Evolutionary conservation across 2,888 invertebrate species (phyloP), one percentile per base, ranked within the genome.

Genomic region (Drosophila subsilvestris): DNA sequence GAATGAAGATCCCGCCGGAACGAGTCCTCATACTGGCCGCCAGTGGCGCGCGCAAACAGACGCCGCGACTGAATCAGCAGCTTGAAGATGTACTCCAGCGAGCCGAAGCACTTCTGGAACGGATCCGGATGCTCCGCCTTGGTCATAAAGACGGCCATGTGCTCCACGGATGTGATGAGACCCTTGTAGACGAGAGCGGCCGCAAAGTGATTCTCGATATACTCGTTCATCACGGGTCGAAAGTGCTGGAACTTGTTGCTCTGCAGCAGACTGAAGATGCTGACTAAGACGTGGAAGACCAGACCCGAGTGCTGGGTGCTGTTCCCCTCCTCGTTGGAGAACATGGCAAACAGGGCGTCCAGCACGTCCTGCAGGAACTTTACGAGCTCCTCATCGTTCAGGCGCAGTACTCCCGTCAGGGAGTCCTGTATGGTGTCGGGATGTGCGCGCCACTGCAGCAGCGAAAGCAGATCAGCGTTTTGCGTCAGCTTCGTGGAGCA

Each of bases 401-500:
- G 93, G 7, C 96, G 93, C 71, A 97, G 91, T 20, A 98, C 96
- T 54, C 97, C 94, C 0, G 96, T 94, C 14, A 98, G 92, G 0
- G 97, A 97, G 76, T 97, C 97, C 87, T 96, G 96, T 58, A 98
- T 97, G 81, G 95, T 94, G 78, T 97, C 97, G 0, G 97, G 97
- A 83, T 96, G 95, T 0, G 96, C 95, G 77, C 97, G 96, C 98
- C 98, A 98, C 91, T 98, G 97, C 3, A 99, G 93, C 48, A 98
- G 92, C 6, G 97, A 97, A 70, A 98, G 92, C 32, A 98, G 93
- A 92, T 98, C 98, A 88, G 97, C 96, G 90, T 98, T 98, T 92
- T 98, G 98, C 0, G 99, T 98, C 9, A 98, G 93, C 92, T 99
- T 99, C n/a, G 98, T 98, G 22, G 98, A 98, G 91, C 98, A 98